Base-by-base conservation (phyloP, 2,888 invertebrate species). In the Phrixothrix hirtus region DNA sequence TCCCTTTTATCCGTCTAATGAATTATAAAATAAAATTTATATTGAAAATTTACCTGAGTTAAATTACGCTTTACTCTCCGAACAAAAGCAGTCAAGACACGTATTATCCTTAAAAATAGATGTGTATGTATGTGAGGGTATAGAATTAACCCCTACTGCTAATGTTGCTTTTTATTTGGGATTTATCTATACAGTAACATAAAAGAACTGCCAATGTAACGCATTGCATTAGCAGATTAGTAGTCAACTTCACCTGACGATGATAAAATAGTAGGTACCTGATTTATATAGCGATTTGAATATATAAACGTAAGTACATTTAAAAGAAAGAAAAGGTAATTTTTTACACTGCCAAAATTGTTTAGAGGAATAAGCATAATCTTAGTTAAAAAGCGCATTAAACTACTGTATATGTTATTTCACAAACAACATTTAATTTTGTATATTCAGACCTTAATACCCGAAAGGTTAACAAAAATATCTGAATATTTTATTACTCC, bases 211-310 rank as follows among this genome's bases (percentile, higher is more conserved):
- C 71, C 73, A 72, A 67, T 66, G 67, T 71, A 69, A 74, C 71
- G 72, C 73, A 74, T 74, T 69, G 65, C 71, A 72, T 73, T 73
- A 73, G 67, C 66, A 70, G 73, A 73, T 74, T 73, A 73, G 72
- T 65, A 63, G 59, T 62, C 60, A 59, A 61, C 62, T 63, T 60
- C 67, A 68, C 66, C 67, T 69, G 68, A 69, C 64, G n/a, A n/a
- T n/a, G n/a, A n/a, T n/a, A n/a, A n/a, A n/a, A n/a, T n/a, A n/a
- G n/a, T n/a, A n/a, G n/a, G n/a, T n/a, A n/a, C n/a, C n/a, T n/a
- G n/a, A n/a, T n/a, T n/a, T n/a, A n/a, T n/a, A n/a, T n/a, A n/a
- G n/a, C n/a, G n/a, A n/a, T n/a, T n/a, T n/a, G n/a, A n/a, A n/a
- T n/a, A n/a, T n/a, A n/a, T n/a, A n/a, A n/a, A n/a, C n/a, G n/a